Evolutionary conservation across 2,113 vertebrate species (phyloP), one percentile per base, ranked within the genome.

Genomic region (Cyanistes caeruleus): DNA sequence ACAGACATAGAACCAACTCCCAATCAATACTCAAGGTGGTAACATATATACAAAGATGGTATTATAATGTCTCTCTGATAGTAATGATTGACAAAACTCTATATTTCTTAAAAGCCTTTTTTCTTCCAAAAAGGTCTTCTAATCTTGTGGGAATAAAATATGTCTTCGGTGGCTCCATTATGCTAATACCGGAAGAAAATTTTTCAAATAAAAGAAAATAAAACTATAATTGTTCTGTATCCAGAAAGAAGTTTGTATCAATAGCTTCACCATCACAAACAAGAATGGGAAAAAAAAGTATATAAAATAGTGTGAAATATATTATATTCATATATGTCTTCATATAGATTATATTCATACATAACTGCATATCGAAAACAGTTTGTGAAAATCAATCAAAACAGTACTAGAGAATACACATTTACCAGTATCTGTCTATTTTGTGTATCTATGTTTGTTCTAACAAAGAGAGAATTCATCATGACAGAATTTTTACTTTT

Each of bases 321-420:
- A 56, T 22, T 49, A 15, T 5, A 13, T 70, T 87, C 4, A 37
- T 65, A 27, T 25, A 49, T n/a, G 16, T 16, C 27, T 25, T 80
- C 21, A 15, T 44, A 22, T 19, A 24, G 8, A 35, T 46, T 56
- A 13, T 5, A 12, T 82, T 91, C 3, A 52, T 39, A 18, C 39
- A 5, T 30, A 3, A 51, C 37, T 52, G 59, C n/a, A 23, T 35
- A 23, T 33, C 0, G 0, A 79, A 83, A 15, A 27, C 0, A 49
- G 4, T 48, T 19, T 63, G 4, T 58, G 86, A 80, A 69, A 60
- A 46, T 43, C 8, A 59, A 75, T 8, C 33, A 43, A 86, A 87
- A 18, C 6, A 56, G 7, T 11, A 44, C 7, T n/a, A 79, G 25
- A 64, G 5, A 89, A 5, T 78, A 84, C 5, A 82, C 12, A 35